phyloP scores from a whole-genome alignment of 2,113 vertebrate genomes.

The Picathartes gymnocephalus region DNA sequence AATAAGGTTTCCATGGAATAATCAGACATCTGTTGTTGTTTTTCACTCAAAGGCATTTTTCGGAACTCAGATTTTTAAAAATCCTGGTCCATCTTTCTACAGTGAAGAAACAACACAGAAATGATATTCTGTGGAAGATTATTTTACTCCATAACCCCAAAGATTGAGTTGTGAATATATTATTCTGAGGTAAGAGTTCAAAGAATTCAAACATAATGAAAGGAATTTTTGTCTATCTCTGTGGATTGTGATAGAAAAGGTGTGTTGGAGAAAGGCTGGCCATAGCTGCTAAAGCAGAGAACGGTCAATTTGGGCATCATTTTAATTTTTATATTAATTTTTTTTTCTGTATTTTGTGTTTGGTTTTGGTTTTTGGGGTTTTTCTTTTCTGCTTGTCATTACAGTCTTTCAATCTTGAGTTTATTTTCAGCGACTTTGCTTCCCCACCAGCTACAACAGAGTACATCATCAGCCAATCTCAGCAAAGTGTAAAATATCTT shows the following conservation, averaged over 20 bases:
- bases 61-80: constrained; percentile 40
- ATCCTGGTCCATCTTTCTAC: not conserved
- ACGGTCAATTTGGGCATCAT: not conserved
- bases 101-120: not conserved
- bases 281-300: not conserved
- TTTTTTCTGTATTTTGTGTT: not conserved
- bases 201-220: constrained; percentile 4
- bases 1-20: constrained; percentile 47
- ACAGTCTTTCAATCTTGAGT: not conserved
- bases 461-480: not conserved
- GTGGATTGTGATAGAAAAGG: constrained; percentile 9
- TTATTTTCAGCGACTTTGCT: not conserved
- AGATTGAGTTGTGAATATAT: not conserved
- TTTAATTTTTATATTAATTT: not conserved
- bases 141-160: not conserved
- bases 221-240: constrained; percentile 10
- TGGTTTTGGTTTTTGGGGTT: not conserved
- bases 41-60: constrained; percentile 44
- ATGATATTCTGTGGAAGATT: not conserved
- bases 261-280: not conserved
- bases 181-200: constrained; percentile 21
- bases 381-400: not conserved
- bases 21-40: constrained; percentile 66
- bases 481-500: not conserved
- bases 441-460: not conserved